Percentiles rank a stretch among this genome's conserved stretches.
These are phyloP conservation scores for Scaptomyza polygonia DNA, from an alignment of 2,888 invertebrate genomes.

Conservation along the genomic window DNA sequence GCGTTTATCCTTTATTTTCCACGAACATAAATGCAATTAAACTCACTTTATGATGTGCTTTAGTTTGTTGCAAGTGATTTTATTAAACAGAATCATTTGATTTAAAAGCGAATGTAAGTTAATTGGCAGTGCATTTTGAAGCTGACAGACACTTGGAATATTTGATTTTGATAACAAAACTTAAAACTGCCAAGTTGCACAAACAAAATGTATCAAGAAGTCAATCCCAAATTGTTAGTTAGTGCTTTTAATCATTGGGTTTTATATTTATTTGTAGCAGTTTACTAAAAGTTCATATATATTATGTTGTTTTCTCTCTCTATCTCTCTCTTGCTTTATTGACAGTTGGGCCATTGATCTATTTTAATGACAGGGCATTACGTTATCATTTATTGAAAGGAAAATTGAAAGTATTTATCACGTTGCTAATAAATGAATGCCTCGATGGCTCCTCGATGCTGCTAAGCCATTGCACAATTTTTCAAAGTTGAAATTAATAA, in stretches of 20 bases:
- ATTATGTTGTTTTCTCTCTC: constrained; percentile 13
- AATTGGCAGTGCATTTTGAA: constrained; percentile 10
- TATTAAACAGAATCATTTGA: constrained; percentile 6
- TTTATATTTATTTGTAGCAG: constrained; percentile 24
- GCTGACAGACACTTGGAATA: constrained; percentile 5
- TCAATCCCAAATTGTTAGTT: background rate
- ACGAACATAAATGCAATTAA: constrained; percentile 15
- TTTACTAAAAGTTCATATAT: constrained; percentile 28
- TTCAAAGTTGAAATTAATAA: constrained; percentile 80
- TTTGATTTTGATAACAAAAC: too few species aligned
- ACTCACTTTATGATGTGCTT: constrained; percentile 2
- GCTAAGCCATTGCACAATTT: constrained; percentile 77
- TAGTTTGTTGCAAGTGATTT: background rate
- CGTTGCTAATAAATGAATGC: constrained; percentile 77
- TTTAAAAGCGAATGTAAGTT: constrained; percentile 2
- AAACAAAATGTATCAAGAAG: too few species aligned
- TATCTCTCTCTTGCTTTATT: too few species aligned
- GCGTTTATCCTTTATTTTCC: background rate
- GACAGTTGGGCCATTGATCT: constrained; percentile 65
- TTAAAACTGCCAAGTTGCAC: too few species aligned
- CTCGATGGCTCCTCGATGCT: constrained; percentile 59
- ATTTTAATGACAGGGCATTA: constrained; percentile 74
- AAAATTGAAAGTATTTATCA: constrained; percentile 80
- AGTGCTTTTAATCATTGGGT: background rate
- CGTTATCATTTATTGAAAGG: constrained; percentile 78